Evolutionary conservation across 2,113 vertebrate species (phyloP), one percentile per base, ranked within the genome.

Genomic region (Cyprinus carpio): DNA sequence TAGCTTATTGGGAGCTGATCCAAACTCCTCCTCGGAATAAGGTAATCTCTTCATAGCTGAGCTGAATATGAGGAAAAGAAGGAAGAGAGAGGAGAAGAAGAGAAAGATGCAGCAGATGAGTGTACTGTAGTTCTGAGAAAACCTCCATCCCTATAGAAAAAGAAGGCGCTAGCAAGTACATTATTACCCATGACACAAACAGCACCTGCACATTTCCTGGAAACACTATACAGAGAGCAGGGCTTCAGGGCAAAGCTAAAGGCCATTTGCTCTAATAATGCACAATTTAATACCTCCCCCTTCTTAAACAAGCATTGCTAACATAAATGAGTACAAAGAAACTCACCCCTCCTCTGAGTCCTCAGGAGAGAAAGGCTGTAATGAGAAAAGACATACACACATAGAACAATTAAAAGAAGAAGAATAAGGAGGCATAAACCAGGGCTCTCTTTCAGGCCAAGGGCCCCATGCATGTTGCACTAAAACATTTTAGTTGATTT

Each of bases 291-390:
- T 29, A 54, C 64, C 34, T 34, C 23, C 43, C 4, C 43, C 15
- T 4, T 71, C 49, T 43, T 60, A 4, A 56, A 65, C 62, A 75
- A 81, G 9, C 2, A 64, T 34, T 54, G 29, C 27, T 8, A n/a
- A n/a, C n/a, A n/a, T n/a, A 10, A 37, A 37, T 37, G 34, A 37
- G 34, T 37, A 37, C 34, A 37, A 37, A 58, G 60, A 77, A 58
- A 72, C 96, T 94, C 94, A 99, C 98, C 96, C 96, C 90, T 99
- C 98, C 87, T 99, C 98, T 89, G 96, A 87, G 11, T 99, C 98
- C 81, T 99, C 98, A 51, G 95, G 69, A 29, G 43, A 29, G 88
- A 96, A 95, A 67, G 97, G 90, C 94, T 95, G 89, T 87, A 87
- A 64, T 85, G 25, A 87, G 72, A 87, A 51, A 75, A 85, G 87